Base-by-base conservation (phyloP, 2,888 invertebrate species). In the Synanthedon myopaeformis region DNA sequence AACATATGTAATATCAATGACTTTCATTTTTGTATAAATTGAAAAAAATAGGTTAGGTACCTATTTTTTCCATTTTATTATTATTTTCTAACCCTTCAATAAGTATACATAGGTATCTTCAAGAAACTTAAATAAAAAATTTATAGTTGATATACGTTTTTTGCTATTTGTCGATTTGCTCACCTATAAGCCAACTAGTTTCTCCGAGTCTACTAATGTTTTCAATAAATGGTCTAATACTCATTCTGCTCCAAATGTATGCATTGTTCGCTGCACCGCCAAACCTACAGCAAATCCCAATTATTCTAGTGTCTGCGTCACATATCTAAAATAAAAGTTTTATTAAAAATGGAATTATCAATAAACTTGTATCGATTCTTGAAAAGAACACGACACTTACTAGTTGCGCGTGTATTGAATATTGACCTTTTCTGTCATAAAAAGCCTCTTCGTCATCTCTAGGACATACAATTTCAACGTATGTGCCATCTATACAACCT, bases 361-460 rank as follows among this genome's bases (percentile, higher is more conserved):
- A 12, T 13, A 8, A 45, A 45, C 14, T 23, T 23, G 2, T 19
- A 42, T 35, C n/a, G 6, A 74, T 45, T 74, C 63, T 77, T 78
- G 58, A 3, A 68, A 66, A 45, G 17, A 53, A 42, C 12, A 53
- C 49, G 19, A 28, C 48, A 60, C 70, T 70, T 64, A 77, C 77
- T 61, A 76, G 65, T 65, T 78, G 78, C 53, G 78, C 74, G 71
- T 77, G 66, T 54, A 78, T 70, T 6, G 78, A 77, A 55, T 78
- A 78, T 62, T 72, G 72, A 14, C 74, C 71, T 63, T 69, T 77
- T 51, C 60, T 67, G 52, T 78, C 74, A 70, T 74, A 77, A 53
- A 78, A 78, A 42, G 78, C 78, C 52, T 78, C 78, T 55, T 77
- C 75, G 60, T 78, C 78, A 66, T 78, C 75, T 58, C 75, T 68